A percentile compares a stretch with the other conserved stretches of the same genome.
These are phyloP conservation scores for Hedya salicella DNA, from an alignment of 2,888 invertebrate genomes.

Conservation along the genomic window DNA sequence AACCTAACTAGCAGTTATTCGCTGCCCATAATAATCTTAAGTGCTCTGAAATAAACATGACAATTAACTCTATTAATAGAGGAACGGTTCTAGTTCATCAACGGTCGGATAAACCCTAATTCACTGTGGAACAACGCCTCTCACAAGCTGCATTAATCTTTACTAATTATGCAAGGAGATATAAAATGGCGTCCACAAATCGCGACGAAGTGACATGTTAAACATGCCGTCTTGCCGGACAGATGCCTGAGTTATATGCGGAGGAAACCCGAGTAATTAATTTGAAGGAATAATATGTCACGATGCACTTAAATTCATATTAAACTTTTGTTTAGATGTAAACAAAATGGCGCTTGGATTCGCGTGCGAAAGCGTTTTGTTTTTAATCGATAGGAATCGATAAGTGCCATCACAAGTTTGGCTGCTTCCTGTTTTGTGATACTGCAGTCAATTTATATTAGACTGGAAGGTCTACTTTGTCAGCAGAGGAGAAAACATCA, in stretches of 20 bases:
- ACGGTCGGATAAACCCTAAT: slow-evolving; percentile 64
- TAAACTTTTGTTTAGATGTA: slow-evolving; percentile 65
- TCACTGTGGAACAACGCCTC: slow-evolving; percentile 72
- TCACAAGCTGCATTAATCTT: slow-evolving; percentile 81
- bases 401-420: neutral
- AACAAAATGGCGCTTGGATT: slow-evolving; percentile 60
- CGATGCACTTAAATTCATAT: slow-evolving; percentile 81
- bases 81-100: slow-evolving; percentile 39
- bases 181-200: slow-evolving; percentile 82
- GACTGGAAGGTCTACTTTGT: no score
- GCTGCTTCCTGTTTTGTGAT: neutral
- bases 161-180: slow-evolving; percentile 83
- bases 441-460: neutral
- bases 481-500: no score
- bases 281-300: slow-evolving; percentile 79
- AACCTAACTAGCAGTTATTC: slow-evolving; percentile 37
- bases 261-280: slow-evolving; percentile 79
- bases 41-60: slow-evolving; percentile 40
- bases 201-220: slow-evolving; percentile 79
- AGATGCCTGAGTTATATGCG: slow-evolving; percentile 78
- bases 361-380: slow-evolving; percentile 39
- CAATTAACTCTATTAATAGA: slow-evolving; percentile 43
- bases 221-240: slow-evolving; percentile 81
- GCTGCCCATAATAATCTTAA: slow-evolving; percentile 37
- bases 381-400: slow-evolving; percentile 5